A percentile compares a stretch with the other conserved stretches of the same genome.
phyloP scores from a whole-genome alignment of 2,797 vertebrate species.

The Tapera naevia region DNA sequence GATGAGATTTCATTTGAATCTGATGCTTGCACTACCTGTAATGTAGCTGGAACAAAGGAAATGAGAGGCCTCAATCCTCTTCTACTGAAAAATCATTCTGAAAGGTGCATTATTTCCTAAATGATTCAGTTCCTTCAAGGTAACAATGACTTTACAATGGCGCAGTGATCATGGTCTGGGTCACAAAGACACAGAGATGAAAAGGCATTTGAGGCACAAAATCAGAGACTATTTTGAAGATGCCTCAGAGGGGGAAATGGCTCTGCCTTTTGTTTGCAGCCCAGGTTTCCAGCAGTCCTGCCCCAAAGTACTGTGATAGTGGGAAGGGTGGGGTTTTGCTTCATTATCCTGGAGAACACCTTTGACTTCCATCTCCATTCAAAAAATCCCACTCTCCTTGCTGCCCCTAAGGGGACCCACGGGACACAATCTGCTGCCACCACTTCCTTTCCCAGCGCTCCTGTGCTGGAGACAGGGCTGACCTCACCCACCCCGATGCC shows the following conservation, averaged over 20 bases:
- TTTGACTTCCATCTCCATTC: not conserved
- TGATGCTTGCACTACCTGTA: fast-evolving
- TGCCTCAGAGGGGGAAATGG: not conserved
- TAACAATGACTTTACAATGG: not conserved
- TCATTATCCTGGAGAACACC: not conserved
- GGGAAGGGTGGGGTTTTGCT: not conserved
- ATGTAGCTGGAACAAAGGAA: not conserved
- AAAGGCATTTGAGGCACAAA: not conserved
- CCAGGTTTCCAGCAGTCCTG: not conserved
- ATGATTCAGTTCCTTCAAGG: not conserved
- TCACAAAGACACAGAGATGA: not conserved
- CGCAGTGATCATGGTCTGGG: not conserved
- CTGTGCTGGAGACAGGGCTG: not conserved
- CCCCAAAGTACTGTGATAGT: not conserved
- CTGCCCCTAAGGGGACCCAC: not conserved
- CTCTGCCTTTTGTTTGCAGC: not conserved
- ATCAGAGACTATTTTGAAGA: not conserved
- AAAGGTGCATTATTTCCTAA: not conserved
- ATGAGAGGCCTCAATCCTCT: not conserved
- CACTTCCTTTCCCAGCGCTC: not conserved
- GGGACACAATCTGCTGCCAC: not conserved
- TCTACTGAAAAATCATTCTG: not conserved
- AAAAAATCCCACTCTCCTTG: not conserved
- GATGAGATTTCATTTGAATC: not conserved
- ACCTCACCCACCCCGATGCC: fast-evolving